Evolutionary conservation across 1,140 invertebrate species (phyloP), one percentile per base, ranked within the genome.

Genomic region (Atta texana): DNA sequence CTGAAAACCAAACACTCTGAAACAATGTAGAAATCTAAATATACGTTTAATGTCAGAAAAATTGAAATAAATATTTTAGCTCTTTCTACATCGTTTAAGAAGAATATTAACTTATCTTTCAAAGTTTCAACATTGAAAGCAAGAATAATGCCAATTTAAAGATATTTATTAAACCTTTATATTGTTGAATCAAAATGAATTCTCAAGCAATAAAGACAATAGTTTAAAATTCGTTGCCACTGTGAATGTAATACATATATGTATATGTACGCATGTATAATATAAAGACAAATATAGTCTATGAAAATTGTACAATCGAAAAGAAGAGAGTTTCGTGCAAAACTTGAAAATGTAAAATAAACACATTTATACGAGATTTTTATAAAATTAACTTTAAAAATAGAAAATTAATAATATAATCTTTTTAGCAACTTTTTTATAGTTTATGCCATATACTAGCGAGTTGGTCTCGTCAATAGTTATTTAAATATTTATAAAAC

Each of bases 11-110:
- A 76, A 44, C 21, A n/a, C 14, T 28, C 1, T 28, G 31, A 76
- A 76, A 76, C n/a, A 14, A 76, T 44, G 16, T 44, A 44, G 5
- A 76, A 76, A 59, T 28, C 53, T 39, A 10, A 12, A 74, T n/a
- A 21, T 74, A 69, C 31, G 10, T 74, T 74, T 72, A 57, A 34
- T 18, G 28, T 4, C 18, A 6, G 18, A 55, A 57, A 34, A 74
- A 31, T 57, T 55, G 3, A 16, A 57, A 24, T 24, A 16, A 75
- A 75, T 59, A 8, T 24, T 57, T 59, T 21, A n/a, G 14, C 34
- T 74, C n/a, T 57, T 57, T 74, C 18, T 59, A 21, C 6, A 39
- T 59, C 24, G 1, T 75, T 39, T 59, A 21, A 24, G 14, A 59
- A 59, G 2, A 39, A 5, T 75, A 75, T 75, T 39, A 59, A 57